Conservation (phyloP, 2,888 invertebrate species). For the Poecilobothrus nobilitatus region DNA sequence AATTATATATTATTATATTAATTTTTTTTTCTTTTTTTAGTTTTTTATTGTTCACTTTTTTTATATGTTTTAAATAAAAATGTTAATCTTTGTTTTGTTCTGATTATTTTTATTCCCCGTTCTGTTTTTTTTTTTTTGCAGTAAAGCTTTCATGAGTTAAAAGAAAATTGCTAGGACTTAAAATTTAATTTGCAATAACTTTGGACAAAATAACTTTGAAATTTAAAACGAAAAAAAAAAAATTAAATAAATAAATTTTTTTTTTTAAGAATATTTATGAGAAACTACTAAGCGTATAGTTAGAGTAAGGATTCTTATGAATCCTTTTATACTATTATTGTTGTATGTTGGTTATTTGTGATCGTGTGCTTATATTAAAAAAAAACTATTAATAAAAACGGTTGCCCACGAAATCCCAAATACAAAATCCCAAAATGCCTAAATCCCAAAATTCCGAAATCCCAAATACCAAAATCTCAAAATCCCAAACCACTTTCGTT, state of each 20-base stretch:
- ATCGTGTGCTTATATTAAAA: too few species aligned
- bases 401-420: too few species aligned
- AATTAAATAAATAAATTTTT: not conserved
- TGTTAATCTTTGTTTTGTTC: not conserved
- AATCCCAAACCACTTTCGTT: too few species aligned
- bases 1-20: not conserved
- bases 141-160: not conserved
- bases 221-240: not conserved
- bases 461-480: too few species aligned
- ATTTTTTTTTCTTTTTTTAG: not conserved
- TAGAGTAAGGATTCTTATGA: too few species aligned
- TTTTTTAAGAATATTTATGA: not conserved
- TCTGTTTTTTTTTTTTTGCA: not conserved
- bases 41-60: not conserved
- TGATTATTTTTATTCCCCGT: not conserved
- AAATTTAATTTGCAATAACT: conserved; percentile 6
- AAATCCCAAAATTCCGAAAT: too few species aligned
- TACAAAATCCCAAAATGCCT: too few species aligned
- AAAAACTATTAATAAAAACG: too few species aligned
- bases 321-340: too few species aligned
- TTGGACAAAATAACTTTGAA: not conserved
- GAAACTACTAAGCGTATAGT: not conserved
- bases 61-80: not conserved
- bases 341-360: too few species aligned
- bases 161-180: not conserved